These are phyloP conservation scores for Omphaloscelis lunosa DNA, from an alignment of 2,888 invertebrate species.

Conservation along the genomic window DNA sequence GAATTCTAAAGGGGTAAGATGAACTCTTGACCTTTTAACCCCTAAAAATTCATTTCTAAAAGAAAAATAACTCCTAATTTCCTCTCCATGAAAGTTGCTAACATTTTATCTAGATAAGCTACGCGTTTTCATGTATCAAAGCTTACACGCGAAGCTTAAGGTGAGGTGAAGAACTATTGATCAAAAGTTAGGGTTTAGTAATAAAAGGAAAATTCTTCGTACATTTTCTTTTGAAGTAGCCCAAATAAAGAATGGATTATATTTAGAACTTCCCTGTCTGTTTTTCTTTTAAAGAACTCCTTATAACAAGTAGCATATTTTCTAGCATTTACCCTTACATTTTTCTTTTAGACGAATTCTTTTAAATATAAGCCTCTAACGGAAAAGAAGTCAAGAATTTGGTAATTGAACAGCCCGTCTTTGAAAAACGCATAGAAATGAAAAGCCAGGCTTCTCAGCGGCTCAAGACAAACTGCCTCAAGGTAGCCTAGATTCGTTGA, in stretches of 20 bases:
- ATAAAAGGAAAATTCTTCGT: constrained; percentile 22
- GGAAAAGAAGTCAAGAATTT: constrained; percentile 61
- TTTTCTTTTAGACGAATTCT: constrained; percentile 8
- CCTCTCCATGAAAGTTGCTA: constrained; percentile 27
- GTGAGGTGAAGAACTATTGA: constrained; percentile 54
- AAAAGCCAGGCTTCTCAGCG: constrained; percentile 48
- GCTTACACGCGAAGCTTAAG: constrained; percentile 55
- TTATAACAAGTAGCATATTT: constrained; percentile 3
- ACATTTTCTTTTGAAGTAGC: constrained; percentile 32
- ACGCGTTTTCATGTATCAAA: constrained; percentile 30
- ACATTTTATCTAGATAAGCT: constrained; percentile 48
- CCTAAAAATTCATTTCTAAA: not conserved
- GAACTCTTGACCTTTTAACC: not conserved
- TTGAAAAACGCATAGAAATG: constrained; percentile 54
- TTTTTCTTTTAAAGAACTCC: not conserved
- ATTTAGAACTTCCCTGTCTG: not conserved
- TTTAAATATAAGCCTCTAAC: constrained; percentile 14
- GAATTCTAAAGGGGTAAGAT: constrained; percentile 21
- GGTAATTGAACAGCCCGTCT: constrained; percentile 38
- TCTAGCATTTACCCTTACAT: not conserved
- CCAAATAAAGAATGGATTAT: not conserved
- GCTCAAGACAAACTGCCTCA: constrained; percentile 58
- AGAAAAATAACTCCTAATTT: constrained; percentile 30
- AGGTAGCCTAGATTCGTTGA: constrained; percentile 71
- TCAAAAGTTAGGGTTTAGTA: constrained; percentile 46